A percentile compares a stretch with the other conserved stretches of the same genome.
Evolutionary conservation across 2,797 vertebrate species (phyloP).

Genomic region (Cephalopachus bancanus): DNA sequence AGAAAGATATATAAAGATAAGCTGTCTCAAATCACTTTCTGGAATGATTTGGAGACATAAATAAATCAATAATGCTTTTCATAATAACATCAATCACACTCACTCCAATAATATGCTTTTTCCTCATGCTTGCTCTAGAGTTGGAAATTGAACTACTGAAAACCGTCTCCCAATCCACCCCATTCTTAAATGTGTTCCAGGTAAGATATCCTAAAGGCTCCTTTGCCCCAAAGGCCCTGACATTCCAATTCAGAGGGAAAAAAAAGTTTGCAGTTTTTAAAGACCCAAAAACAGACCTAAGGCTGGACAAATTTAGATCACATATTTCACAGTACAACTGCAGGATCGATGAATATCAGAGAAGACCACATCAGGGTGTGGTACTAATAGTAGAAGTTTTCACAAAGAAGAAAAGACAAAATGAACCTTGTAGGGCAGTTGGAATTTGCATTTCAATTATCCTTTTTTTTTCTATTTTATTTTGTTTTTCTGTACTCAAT

Average conservation of each 20-base stretch:
- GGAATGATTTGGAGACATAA: constrained; percentile 59
- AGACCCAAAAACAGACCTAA: not conserved
- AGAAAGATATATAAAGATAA: constrained; percentile 23
- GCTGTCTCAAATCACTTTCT: constrained; percentile 53
- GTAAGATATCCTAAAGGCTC: not conserved
- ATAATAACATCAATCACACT: constrained; percentile 55
- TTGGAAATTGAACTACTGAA: constrained; percentile 49
- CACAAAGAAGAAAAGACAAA: not conserved
- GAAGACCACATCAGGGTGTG: not conserved
- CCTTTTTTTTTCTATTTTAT: not conserved
- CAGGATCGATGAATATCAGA: not conserved
- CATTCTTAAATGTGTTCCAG: not conserved
- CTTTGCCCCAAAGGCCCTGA: not conserved
- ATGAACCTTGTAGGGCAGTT: not conserved
- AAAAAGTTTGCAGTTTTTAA: not conserved
- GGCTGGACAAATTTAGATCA: not conserved
- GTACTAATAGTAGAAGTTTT: not conserved
- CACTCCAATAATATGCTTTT: constrained; percentile 22
- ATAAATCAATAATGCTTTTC: constrained; percentile 73
- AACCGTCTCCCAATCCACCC: not conserved
- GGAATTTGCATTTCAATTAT: not conserved
- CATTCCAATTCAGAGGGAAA: not conserved
- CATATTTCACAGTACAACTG: not conserved
- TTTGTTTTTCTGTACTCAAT: not conserved
- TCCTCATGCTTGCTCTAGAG: not conserved